Conservation (phyloP, 1,140 invertebrate species). For the Papilio helenus region DNA sequence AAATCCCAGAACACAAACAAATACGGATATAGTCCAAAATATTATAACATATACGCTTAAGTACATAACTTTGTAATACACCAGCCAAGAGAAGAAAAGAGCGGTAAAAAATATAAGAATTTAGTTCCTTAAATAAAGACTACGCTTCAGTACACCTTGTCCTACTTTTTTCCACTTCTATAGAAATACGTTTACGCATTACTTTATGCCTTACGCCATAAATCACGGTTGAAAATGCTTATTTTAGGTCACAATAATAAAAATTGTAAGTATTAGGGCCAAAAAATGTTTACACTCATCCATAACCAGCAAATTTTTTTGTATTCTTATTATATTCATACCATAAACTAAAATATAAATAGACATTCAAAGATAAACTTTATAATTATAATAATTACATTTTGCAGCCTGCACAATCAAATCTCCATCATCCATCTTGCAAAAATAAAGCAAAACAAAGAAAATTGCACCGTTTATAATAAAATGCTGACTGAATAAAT, state of each 20-base stretch:
- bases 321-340: neutral
- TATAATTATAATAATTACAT: neutral
- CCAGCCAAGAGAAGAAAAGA: neutral
- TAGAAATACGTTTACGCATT: neutral
- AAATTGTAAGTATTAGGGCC: neutral
- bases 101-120: neutral
- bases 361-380: neutral
- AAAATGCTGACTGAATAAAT: slow-evolving; percentile 25
- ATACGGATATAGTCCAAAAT: slow-evolving; percentile 5
- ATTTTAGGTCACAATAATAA: slow-evolving; percentile 1
- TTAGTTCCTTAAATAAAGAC: neutral
- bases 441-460: neutral
- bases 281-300: neutral
- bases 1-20: slow-evolving; percentile 3
- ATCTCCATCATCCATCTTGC: slow-evolving; percentile 1
- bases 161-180: slow-evolving; percentile 1
- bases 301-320: neutral
- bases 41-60: neutral
- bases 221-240: neutral
- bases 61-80: neutral
- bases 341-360: neutral
- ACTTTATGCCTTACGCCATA: neutral
- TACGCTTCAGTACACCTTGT: neutral
- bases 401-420: neutral
- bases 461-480: slow-evolving; percentile 19